Evolutionary conservation across 2,797 vertebrate genomes (phyloP), one percentile per base, ranked within the genome.

Genomic region (Bryconaethiops microstoma): DNA sequence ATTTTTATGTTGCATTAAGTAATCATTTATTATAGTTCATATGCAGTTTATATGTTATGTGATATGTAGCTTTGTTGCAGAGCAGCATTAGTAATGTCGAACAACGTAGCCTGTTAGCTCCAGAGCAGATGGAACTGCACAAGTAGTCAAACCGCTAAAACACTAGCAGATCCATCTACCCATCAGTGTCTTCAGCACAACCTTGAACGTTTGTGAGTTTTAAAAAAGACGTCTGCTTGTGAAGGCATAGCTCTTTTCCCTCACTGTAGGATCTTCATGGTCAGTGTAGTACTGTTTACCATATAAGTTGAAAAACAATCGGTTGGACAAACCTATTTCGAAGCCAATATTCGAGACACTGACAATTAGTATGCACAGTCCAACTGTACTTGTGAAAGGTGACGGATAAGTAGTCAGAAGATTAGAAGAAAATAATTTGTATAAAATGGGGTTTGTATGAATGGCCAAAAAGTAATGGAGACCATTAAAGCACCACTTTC

Each of bases 61-160:
- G 14, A 7, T 69, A 23, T 14, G 25, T 25, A 70, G 23, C 45
- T 29, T n/a, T 71, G 16, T 54, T 25, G 0, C 7, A 14, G 48
- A 17, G 21, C 13, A 29, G 23, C n/a, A 52, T 6, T 23, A n/a
- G 40, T 35, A 23, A 42, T 6, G 14, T 16, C 8, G 48, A 29
- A 7, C 16, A 65, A 14, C 77, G 45, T 70, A 60, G 2, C 9
- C 4, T 60, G 16, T 35, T 10, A 76, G 42, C 62, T 76, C 4
- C 64, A 72, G 67, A 81, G 79, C 65, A 63, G 79, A 76, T 76
- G 74, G 25, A 76, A 52, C 71, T 8, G 23, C 1, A 25, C 59
- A 81, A 81, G 70, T 60, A 50, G 65, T 55, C 68, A 82, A 77
- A 74, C 62, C 59, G 55, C 62, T 14, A 67, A 29, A 65, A 62